Conservation (phyloP, 2,888 invertebrate species). For the Ceramica pisi region DNA sequence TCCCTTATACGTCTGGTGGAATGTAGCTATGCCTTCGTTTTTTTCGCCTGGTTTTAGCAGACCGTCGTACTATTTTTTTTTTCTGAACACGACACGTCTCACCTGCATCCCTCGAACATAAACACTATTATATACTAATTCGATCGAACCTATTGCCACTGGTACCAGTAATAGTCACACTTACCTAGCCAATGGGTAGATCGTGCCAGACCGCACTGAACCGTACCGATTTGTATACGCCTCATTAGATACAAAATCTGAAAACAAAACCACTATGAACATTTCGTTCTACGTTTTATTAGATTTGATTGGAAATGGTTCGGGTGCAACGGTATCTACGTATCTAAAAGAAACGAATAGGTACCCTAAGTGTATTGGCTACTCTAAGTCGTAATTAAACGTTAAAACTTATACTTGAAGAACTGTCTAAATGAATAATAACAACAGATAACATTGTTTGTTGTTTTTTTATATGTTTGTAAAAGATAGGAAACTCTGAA, state of each 20-base stretch:
- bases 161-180: constrained; percentile 37
- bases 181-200: constrained; percentile 53
- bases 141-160: constrained; percentile 21
- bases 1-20: too few species aligned
- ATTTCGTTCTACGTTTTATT: constrained; percentile 45
- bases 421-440: not conserved
- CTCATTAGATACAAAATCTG: constrained; percentile 58
- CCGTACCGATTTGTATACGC: constrained; percentile 58
- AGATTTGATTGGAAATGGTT: constrained; percentile 49
- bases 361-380: constrained; percentile 46
- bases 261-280: constrained; percentile 51
- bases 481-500: too few species aligned
- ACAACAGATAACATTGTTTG: not conserved
- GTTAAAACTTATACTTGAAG: not conserved
- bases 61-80: too few species aligned
- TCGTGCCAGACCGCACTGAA: constrained; percentile 57
- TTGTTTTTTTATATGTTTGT: too few species aligned
- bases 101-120: not conserved
- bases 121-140: constrained; percentile 18
- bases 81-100: not conserved
- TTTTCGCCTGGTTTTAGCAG: too few species aligned
- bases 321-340: constrained; percentile 18
- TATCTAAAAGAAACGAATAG: constrained; percentile 35
- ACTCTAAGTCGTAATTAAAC: not conserved
- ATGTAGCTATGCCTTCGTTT: too few species aligned